A percentile compares a stretch with the other conserved stretches of the same genome.
These are phyloP conservation scores for Bombus terrestris DNA, from an alignment of 1,140 invertebrate species.

Conservation along the genomic window DNA sequence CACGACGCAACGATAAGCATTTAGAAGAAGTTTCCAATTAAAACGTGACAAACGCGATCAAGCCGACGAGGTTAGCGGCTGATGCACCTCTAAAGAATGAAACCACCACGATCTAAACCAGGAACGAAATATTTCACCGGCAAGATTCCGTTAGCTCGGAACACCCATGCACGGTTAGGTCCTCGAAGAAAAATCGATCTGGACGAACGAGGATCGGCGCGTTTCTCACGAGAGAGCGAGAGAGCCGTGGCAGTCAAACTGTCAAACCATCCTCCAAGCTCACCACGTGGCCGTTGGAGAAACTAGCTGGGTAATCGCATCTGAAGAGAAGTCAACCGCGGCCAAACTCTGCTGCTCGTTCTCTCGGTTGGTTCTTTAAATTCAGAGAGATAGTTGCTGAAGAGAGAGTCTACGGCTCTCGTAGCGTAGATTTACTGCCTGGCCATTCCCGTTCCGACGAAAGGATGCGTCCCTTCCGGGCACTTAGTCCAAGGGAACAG, in stretches of 20 bases:
- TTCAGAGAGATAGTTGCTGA: background rate
- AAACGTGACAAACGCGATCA: background rate
- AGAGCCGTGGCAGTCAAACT: slow-evolving; percentile 4
- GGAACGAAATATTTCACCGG: slow-evolving; percentile 36
- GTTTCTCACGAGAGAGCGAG: slow-evolving; percentile 33
- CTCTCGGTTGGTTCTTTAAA: background rate
- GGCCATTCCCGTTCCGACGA: slow-evolving; percentile 36
- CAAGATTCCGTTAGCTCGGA: slow-evolving; percentile 43
- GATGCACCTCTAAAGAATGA: background rate
- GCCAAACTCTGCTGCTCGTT: background rate
- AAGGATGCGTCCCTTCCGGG: slow-evolving; percentile 45
- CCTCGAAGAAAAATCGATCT: background rate
- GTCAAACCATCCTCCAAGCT: slow-evolving; percentile 28
- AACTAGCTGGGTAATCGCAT: background rate
- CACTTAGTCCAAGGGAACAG: background rate
- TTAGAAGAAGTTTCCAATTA: background rate
- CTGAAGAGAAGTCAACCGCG: too few species aligned
- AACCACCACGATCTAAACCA: background rate
- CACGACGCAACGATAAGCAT: too few species aligned
- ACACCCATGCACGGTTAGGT: slow-evolving; percentile 25
- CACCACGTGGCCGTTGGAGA: too few species aligned
- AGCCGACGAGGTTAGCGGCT: background rate
- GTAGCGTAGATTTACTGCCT: slow-evolving; percentile 8
- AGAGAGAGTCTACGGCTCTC: too few species aligned
- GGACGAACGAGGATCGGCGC: background rate